Percentiles rank a stretch among this genome's conserved stretches.
Evolutionary conservation across 2,888 invertebrate genomes (phyloP).

Genomic region (Diarsia brunnea): DNA sequence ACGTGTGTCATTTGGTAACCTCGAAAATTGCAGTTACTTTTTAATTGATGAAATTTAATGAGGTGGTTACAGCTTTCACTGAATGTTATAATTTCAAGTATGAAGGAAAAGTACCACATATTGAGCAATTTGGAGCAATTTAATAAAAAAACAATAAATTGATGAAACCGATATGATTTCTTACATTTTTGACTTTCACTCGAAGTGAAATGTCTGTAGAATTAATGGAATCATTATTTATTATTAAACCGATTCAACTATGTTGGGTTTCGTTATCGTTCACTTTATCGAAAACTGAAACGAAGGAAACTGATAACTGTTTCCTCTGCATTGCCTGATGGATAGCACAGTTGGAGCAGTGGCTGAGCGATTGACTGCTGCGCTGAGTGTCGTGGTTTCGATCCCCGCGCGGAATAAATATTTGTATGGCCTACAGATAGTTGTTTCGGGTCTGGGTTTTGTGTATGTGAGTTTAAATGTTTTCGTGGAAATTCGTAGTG

Average conservation of each 20-base stretch:
- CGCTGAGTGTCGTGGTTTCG: too few species aligned
- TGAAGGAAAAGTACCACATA: neutral
- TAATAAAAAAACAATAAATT: neutral
- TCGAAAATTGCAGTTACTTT: conserved; percentile 22
- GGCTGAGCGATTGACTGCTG: too few species aligned
- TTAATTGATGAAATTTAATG: conserved; percentile 31
- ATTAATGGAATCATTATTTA: neutral
- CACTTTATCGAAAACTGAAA: neutral
- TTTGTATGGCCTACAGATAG: too few species aligned
- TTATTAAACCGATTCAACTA: neutral
- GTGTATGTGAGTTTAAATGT: too few species aligned
- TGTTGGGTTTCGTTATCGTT: neutral
- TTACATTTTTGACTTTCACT: neutral
- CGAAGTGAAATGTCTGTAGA: neutral
- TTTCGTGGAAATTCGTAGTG: too few species aligned
- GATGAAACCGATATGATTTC: neutral
- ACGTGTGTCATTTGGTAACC: conserved; percentile 23
- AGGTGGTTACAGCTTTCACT: conserved; percentile 11
- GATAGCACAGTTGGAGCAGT: too few species aligned
- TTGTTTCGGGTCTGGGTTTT: too few species aligned
- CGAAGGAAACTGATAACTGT: neutral
- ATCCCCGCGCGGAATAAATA: too few species aligned
- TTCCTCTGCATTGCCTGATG: too few species aligned
- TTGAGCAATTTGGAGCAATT: neutral
- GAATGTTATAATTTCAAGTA: neutral